Evolutionary conservation across 2,797 vertebrate genomes (phyloP), one percentile per base, ranked within the genome.

Genomic region (Crax fasciolata): DNA sequence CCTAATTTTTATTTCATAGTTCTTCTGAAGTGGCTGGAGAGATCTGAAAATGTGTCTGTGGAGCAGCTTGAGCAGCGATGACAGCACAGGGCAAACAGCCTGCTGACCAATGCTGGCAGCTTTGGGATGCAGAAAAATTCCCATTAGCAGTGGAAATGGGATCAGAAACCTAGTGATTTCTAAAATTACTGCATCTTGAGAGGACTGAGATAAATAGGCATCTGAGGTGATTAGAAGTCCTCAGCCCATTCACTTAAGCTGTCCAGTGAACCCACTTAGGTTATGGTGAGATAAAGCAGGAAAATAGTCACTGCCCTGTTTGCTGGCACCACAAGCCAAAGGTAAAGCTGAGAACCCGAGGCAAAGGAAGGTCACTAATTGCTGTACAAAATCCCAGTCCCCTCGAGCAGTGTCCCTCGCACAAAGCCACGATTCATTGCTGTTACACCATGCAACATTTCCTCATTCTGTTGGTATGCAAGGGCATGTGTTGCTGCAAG

Each of bases 271-370:
- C 32, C 10, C 35, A 59, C 23, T 74, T 55, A 13, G 0, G 7
- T 35, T 86, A 81, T 90, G 27, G 58, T 84, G 32, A 73, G 52
- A 24, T 70, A 76, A 90, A 90, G 39, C 13, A 70, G 24, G 84
- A 43, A 11, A 55, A 52, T 38, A 8, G 17, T 68, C 30, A 10
- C 15, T 82, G 38, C 20, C 8, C 10, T 73, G 7, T 71, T 74
- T 63, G 61, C 13, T 68, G 10, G 17, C 43, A 72, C 65, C 38
- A 23, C 49, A 71, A 59, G 52, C 24, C 52, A 67, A 44, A 61
- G 61, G 62, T 85, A 83, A 67, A 75, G 30, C 28, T 72, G 65
- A 87, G 28, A 27, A 73, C 13, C 75, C 68, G 38, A 65, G 25
- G 30, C 52, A 77, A 30, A 74, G 27, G 21, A 84, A 90, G 12